Base-by-base conservation (phyloP, 2,797 vertebrate genomes). In the Pipistrellus kuhlii region DNA sequence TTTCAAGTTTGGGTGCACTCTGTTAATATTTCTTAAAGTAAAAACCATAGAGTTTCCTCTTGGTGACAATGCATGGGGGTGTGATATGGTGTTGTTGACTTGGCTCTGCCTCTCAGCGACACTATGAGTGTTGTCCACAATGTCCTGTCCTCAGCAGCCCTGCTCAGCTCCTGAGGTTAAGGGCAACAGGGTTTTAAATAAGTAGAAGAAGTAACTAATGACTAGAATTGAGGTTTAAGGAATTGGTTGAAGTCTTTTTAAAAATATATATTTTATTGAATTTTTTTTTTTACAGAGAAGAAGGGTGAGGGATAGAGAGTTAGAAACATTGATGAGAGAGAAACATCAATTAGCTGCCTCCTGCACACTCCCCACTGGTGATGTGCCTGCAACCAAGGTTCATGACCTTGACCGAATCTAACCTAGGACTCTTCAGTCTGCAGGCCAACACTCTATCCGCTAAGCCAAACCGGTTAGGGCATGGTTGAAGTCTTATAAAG, bases 1-100 rank as follows among this genome's bases (percentile, higher is more conserved):
- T 92, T 77, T 91, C 88, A 86, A 53, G 10, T 93, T 90, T 91
- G 35, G n/a, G 2, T 88, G 20, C 27, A 48, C 5, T 82, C 20
- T 83, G 7, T 38, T 68, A 21, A 21, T 30, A 82, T 38, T 41
- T 93, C 17, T 88, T 81, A 38, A 69, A 80, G 23, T 38, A 73
- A 80, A 88, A 46, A 77, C 5, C 35, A 76, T 32, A 38, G 2
- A 13, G 46, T 53, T 92, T 81, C 21, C 9, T 84, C 30, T 57
- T 93, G 53, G 35, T 62, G 32, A 51, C 15, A 82, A 55, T 17
- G 44, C 20, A 25, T 48, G 20, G 59, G 38, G 32, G 81, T 48
- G 12, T 66, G 17, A 9, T 32, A 23, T 51, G 30, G 11, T 48
- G 35, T 25, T 83, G 44, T 10, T 48, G 41, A 15, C 20, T 32